These are phyloP conservation scores for Pluvianellus socialis DNA, from an alignment of 2,113 vertebrate genomes.

Conservation along the genomic window DNA sequence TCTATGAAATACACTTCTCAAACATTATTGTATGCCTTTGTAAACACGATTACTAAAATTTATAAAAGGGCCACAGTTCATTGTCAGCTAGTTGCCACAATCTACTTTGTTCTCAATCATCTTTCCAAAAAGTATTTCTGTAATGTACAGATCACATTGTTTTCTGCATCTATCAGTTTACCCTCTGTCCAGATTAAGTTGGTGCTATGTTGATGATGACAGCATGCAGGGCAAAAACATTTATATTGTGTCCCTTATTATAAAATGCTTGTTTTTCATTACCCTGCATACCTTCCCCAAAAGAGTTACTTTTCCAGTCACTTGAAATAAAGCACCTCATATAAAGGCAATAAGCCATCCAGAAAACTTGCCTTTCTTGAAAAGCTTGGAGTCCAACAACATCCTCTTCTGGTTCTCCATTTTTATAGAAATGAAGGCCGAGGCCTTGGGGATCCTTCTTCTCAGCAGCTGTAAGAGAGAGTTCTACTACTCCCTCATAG, in stretches of 20 bases:
- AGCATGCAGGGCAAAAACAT: not conserved
- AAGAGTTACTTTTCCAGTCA: not conserved
- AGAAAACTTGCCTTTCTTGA: constrained; percentile 84
- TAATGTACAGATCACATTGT: not conserved
- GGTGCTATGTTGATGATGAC: not conserved
- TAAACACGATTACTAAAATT: not conserved
- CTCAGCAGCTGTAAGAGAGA: constrained; percentile 91
- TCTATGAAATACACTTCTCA: not conserved
- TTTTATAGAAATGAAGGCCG: constrained; percentile 96
- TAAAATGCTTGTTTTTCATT: not conserved
- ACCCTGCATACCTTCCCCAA: not conserved
- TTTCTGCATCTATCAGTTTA: not conserved
- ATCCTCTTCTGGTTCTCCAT: constrained; percentile 96
- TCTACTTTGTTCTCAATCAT: not conserved
- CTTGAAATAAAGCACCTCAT: not conserved
- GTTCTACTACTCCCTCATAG: constrained; percentile 95
- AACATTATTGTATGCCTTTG: not conserved
- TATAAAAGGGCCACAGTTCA: not conserved
- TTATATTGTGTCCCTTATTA: not conserved
- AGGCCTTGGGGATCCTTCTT: constrained; percentile 96
- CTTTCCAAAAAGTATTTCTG: not conserved
- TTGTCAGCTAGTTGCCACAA: not conserved
- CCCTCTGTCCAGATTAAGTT: not conserved
- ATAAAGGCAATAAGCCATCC: not conserved
- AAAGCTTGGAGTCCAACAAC: constrained; percentile 88